Conservation (phyloP, 2,888 invertebrate species). For the Sphaerophoria taeniata region DNA sequence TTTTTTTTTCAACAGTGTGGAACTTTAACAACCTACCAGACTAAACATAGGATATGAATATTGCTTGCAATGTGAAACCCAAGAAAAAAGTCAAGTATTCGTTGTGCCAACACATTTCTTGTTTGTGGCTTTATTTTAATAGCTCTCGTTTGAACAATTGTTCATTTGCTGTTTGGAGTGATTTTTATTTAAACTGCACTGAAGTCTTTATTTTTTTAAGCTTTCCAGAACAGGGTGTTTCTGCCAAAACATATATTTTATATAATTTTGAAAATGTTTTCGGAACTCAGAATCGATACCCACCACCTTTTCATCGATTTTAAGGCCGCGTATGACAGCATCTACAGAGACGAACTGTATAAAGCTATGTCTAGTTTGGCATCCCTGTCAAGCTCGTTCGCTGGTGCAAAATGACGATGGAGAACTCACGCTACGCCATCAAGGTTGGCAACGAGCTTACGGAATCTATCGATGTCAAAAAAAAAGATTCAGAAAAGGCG, state of each 20-base stretch:
- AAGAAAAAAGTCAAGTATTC: background rate
- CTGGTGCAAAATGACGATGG: no score
- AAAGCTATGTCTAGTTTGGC: no score
- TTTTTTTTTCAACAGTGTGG: background rate
- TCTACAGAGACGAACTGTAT: no score
- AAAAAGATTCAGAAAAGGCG: no score
- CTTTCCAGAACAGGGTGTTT: background rate
- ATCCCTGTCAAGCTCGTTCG: no score
- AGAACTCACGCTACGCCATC: no score
- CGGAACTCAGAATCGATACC: no score
- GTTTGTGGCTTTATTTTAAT: background rate
- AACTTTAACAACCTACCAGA: background rate
- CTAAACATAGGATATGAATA: background rate
- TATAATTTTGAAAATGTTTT: background rate
- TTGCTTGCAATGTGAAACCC: background rate
- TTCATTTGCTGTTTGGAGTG: background rate
- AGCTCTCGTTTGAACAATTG: background rate
- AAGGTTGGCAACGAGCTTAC: no score
- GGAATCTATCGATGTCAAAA: no score
- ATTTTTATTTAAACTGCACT: background rate
- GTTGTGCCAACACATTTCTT: background rate
- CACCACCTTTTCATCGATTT: no score
- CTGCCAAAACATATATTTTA: background rate
- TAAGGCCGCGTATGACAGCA: no score
- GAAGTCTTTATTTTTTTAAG: background rate